Evolutionary conservation across 2,113 vertebrate genomes (phyloP).

Genomic region (Macrotis lagotis): DNA sequence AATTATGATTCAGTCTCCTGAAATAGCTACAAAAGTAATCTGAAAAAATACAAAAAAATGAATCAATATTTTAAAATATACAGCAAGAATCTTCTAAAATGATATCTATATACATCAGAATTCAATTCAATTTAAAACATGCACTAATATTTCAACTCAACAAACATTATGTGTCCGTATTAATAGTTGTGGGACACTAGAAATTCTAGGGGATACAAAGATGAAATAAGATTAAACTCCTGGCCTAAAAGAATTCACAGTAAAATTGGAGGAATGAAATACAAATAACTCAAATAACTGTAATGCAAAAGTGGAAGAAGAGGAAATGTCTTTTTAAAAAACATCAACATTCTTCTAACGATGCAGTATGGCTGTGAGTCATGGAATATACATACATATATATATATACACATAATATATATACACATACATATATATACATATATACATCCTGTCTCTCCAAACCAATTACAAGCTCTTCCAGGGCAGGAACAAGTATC

Average conservation of each 20-base stretch:
- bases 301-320: background rate
- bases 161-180: background rate
- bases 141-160: background rate
- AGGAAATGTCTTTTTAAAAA: background rate
- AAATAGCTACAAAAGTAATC: background rate
- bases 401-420: background rate
- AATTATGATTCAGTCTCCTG: background rate
- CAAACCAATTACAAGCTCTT: background rate
- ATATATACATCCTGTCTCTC: background rate
- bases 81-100: background rate
- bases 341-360: background rate
- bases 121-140: background rate
- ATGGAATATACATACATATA: conserved; percentile 3
- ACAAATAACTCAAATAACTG: background rate
- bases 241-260: background rate
- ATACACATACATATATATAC: background rate
- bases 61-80: background rate
- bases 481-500: background rate
- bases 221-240: background rate
- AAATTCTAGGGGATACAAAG: background rate
- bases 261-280: background rate
- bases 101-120: background rate
- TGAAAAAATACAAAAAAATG: background rate
- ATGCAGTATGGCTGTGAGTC: background rate
- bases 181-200: background rate